Percentiles rank a stretch among this genome's conserved stretches.
Conservation (phyloP, 1,140 invertebrate genomes). For the Plectrocnemia conspersa region DNA sequence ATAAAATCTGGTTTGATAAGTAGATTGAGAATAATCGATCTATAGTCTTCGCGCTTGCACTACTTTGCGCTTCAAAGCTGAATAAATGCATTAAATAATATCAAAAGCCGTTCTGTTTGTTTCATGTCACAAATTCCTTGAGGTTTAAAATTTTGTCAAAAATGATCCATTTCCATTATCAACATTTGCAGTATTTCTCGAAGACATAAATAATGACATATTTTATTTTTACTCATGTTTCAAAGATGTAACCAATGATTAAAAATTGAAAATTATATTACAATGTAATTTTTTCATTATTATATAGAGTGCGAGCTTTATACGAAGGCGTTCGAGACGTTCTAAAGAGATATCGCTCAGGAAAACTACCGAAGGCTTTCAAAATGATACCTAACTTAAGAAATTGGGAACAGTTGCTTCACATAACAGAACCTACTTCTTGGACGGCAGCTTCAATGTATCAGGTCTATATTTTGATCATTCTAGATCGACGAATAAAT, state of each 20-base stretch:
- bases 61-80: too few relatives aligned
- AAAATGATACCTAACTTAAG: conserved; percentile 89
- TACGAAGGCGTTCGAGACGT: conserved; percentile 87
- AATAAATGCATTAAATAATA: too few relatives aligned
- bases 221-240: too few relatives aligned
- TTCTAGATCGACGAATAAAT: not conserved
- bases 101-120: not conserved
- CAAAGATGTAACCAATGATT: too few relatives aligned
- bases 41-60: too few relatives aligned
- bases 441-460: conserved; percentile 97
- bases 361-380: conserved; percentile 96
- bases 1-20: too few relatives aligned
- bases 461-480: conserved; percentile 45
- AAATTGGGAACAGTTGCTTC: conserved; percentile 96
- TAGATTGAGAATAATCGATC: too few relatives aligned
- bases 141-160: not conserved
- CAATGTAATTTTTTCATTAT: conserved; percentile 27
- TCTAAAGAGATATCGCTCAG: conserved; percentile 84
- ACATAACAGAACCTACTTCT: conserved; percentile 75
- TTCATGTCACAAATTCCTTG: not conserved
- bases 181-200: too few relatives aligned
- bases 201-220: too few relatives aligned
- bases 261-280: too few relatives aligned
- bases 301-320: conserved; percentile 65
- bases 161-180: too few relatives aligned